Conservation (phyloP, 2,113 vertebrate species). For the Petrocephalus zakoni region DNA sequence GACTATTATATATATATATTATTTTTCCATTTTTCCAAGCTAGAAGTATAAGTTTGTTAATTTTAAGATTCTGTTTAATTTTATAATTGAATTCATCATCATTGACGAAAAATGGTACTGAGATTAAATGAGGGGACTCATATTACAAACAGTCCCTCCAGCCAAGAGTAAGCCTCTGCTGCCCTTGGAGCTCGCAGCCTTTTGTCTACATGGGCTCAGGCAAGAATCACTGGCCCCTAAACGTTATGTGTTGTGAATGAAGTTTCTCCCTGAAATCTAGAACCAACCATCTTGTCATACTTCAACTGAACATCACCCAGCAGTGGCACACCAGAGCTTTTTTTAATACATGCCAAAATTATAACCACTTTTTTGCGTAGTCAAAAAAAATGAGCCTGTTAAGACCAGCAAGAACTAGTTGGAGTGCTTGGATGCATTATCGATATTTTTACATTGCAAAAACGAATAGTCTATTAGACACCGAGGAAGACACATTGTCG, state of each 20-base stretch:
- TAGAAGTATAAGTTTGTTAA: background rate
- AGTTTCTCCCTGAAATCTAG: background rate
- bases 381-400: too few species aligned
- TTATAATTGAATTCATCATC: background rate
- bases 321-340: background rate
- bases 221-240: background rate
- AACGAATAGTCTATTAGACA: background rate
- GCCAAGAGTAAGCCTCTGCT: background rate
- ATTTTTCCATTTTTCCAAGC: background rate
- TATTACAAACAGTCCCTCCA: background rate
- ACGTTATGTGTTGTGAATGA: background rate
- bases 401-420: too few species aligned
- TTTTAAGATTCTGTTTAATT: background rate
- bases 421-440: too few species aligned
- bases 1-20: too few species aligned
- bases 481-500: background rate
- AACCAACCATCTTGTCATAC: background rate
- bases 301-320: background rate
- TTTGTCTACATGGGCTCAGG: background rate
- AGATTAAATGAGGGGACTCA: background rate
- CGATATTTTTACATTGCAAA: background rate
- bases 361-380: too few species aligned
- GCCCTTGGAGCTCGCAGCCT: background rate
- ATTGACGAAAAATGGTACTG: background rate
- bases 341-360: background rate